Conservation (phyloP, 2,113 vertebrate species). For the Corapipo altera region DNA sequence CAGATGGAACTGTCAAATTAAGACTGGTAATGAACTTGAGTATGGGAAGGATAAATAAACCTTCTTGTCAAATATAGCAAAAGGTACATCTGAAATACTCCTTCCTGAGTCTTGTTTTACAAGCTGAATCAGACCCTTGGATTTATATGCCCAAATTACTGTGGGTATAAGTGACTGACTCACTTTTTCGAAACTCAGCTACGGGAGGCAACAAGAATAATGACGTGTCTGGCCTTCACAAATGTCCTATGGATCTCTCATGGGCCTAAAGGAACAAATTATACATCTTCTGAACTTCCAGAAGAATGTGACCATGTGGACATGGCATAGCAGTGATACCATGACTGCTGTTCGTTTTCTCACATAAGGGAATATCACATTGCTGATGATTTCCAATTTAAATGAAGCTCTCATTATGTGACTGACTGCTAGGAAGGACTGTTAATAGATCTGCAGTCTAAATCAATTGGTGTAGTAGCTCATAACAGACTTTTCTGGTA, state of each 20-base stretch:
- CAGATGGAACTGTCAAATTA: neutral
- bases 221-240: neutral
- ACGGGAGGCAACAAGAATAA: neutral
- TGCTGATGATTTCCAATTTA: neutral
- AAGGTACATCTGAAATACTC: neutral
- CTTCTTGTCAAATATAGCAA: neutral
- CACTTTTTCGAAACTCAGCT: neutral
- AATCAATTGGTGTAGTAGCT: constrained; percentile 7
- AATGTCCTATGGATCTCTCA: neutral
- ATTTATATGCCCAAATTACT: neutral
- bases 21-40: neutral
- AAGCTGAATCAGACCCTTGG: neutral
- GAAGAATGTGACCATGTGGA: neutral
- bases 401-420: constrained; percentile 1
- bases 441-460: neutral
- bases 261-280: neutral
- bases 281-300: neutral
- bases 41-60: neutral
- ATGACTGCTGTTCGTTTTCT: neutral
- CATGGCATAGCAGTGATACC: rapidly evolving
- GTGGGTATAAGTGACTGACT: neutral
- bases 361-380: neutral
- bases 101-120: neutral
- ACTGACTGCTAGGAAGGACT: constrained; percentile 25
- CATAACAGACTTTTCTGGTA: neutral